Base-by-base conservation (phyloP, 1,140 invertebrate genomes). In the Diabrotica virgifera region DNA sequence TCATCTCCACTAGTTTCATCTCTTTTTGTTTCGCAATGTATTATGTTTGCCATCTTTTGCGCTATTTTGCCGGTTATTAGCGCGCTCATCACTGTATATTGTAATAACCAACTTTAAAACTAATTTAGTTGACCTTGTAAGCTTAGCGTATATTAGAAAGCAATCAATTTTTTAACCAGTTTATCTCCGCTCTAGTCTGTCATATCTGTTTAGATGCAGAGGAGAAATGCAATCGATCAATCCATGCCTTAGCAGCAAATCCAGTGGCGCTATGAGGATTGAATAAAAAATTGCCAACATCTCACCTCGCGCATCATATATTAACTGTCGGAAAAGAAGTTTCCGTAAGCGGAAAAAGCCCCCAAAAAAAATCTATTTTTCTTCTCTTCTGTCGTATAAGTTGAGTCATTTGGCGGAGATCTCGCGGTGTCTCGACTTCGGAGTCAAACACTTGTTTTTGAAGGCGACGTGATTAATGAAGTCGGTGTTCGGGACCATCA, bases 401-500 rank as follows among this genome's bases (percentile, higher is more conserved):
- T 59, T 59, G 58, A 59, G 58, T 51, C 58, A 14, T 59, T 59
- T 59, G 58, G 40, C 40, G 58, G 6, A 59, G 40, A 35, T 58
- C 11, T 59, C 13, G 58, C 58, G 46, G 58, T 59, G 58, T 59
- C 58, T 59, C 37, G 12, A 11, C 58, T 10, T 10, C 58, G 46
- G 38, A 59, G 58, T 50, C 58, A 59, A 59, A 59, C 58, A 59
- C 58, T 59, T 59, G 58, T 59, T 59, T 59, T 59, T 59, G 58
- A 59, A 50, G 14, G 58, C 58, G 55, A 10, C 13, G 40, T 59
- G 58, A 59, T 59, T 59, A 59, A 59, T 59, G 58, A 46, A 46
- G 58, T 38, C 36, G 13, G n/a, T 40, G 37, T 14, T 50, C n/a
- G 40, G 38, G 40, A 13, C 13, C 46, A 59, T 59, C 58, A 46